Evolutionary conservation across 2,113 vertebrate species (phyloP).

Genomic region (Syrmaticus mikado): DNA sequence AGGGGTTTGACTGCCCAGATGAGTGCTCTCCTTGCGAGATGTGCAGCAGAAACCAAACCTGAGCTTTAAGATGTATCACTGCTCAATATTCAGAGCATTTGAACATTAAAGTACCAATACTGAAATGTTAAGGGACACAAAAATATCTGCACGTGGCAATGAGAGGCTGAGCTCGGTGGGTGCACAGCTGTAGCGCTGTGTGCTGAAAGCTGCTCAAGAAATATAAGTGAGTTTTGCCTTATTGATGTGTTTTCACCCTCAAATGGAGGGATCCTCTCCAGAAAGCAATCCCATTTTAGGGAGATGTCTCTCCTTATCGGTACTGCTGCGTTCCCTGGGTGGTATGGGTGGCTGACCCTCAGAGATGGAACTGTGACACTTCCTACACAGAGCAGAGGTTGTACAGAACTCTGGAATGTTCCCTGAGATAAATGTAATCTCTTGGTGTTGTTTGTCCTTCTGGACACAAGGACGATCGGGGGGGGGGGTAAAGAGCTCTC

Average conservation of each 20-base stretch:
- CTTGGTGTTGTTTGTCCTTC: rapidly evolving
- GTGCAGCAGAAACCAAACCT: too few species aligned
- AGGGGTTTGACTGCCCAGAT: not conserved
- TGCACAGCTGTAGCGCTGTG: not conserved
- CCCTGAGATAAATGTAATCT: not conserved
- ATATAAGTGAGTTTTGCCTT: not conserved
- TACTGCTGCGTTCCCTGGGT: not conserved
- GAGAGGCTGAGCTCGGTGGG: not conserved
- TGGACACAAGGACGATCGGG: not conserved
- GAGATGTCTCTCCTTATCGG: rapidly evolving
- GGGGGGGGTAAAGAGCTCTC: not conserved
- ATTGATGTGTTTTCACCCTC: not conserved
- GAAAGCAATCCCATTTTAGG: rapidly evolving
- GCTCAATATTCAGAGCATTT: not conserved
- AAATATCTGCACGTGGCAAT: too few species aligned
- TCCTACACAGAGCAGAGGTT: not conserved
- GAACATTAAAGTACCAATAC: not conserved
- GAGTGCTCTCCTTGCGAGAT: too few species aligned
- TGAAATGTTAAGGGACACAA: too few species aligned
- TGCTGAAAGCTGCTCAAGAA: not conserved
- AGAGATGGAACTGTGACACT: not conserved
- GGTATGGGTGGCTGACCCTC: too few species aligned
- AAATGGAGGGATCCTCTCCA: not conserved
- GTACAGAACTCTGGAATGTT: not conserved
- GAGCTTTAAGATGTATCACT: rapidly evolving